phyloP scores from a whole-genome alignment of 1,140 invertebrate genomes.

The Nymphalis io region DNA sequence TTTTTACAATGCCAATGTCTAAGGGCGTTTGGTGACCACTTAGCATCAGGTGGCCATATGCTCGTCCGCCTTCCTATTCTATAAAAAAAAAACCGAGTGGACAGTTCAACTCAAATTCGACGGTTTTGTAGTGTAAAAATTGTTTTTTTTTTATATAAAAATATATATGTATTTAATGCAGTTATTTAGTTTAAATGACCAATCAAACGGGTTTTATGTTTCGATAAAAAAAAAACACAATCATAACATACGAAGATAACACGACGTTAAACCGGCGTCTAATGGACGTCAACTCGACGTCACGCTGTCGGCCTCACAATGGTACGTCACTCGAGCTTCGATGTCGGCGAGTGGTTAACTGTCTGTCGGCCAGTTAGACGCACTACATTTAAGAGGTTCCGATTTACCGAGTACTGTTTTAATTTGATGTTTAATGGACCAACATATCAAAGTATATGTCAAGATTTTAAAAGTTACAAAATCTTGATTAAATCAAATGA shows the following conservation, averaged over 20 bases:
- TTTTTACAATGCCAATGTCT: too few species aligned
- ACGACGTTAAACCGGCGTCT: conserved; percentile 18
- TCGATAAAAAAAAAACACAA: background rate
- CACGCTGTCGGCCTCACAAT: conserved; percentile 23
- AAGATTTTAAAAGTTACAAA: background rate
- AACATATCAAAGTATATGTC: background rate
- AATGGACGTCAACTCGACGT: conserved; percentile 22
- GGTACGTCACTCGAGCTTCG: conserved; percentile 23
- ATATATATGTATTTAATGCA: too few species aligned
- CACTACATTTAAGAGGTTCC: background rate
- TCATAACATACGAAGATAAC: background rate
- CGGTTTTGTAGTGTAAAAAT: too few species aligned
- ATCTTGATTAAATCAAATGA: too few species aligned
- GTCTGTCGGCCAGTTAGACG: conserved; percentile 19
- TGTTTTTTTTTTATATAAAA: too few species aligned
- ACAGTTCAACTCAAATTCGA: too few species aligned
- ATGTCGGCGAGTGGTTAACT: conserved; percentile 21
- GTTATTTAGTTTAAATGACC: too few species aligned
- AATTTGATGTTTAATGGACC: background rate
- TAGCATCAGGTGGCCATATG: too few species aligned
- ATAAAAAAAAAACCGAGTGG: too few species aligned
- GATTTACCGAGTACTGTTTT: background rate
- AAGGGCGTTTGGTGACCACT: too few species aligned
- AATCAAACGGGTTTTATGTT: background rate
- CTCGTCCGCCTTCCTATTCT: too few species aligned